Evolutionary conservation across 2,888 invertebrate genomes (phyloP).

Genomic region (Nemoura dubitans): DNA sequence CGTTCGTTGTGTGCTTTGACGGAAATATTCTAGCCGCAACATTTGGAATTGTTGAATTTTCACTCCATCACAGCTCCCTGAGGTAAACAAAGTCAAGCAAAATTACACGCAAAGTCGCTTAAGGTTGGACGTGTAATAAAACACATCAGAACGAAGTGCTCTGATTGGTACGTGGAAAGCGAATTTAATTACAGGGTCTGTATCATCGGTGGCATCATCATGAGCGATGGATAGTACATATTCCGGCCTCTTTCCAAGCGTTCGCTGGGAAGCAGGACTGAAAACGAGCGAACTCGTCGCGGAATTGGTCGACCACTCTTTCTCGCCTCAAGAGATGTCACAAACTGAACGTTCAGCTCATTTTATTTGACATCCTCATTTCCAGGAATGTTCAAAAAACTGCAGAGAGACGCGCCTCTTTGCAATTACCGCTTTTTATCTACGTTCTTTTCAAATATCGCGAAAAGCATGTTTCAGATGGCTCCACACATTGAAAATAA

Average conservation of each 20-base stretch:
- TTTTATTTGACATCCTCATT: conserved; percentile 24
- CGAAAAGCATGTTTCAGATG: background rate
- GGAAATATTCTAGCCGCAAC: background rate
- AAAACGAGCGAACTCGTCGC: background rate
- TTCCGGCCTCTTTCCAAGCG: background rate
- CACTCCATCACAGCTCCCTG: background rate
- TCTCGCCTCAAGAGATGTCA: background rate
- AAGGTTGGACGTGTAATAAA: background rate
- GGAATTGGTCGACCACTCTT: background rate
- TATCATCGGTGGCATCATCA: background rate
- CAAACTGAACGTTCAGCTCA: conserved; percentile 13
- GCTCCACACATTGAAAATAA: background rate
- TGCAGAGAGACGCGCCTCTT: background rate
- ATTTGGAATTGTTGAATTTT: conserved; percentile 9
- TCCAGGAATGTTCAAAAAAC: background rate
- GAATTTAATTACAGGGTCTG: background rate
- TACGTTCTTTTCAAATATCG: conserved; percentile 24
- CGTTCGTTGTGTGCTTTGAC: background rate
- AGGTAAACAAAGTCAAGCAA: conserved; percentile 23
- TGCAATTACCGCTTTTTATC: conserved; percentile 20
- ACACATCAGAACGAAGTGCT: background rate
- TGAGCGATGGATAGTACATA: background rate
- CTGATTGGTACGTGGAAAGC: background rate
- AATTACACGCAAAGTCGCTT: conserved; percentile 1
- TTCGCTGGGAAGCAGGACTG: background rate